phyloP scores from a whole-genome alignment of 2,888 invertebrate species.

The Brachylomia viminalis region DNA sequence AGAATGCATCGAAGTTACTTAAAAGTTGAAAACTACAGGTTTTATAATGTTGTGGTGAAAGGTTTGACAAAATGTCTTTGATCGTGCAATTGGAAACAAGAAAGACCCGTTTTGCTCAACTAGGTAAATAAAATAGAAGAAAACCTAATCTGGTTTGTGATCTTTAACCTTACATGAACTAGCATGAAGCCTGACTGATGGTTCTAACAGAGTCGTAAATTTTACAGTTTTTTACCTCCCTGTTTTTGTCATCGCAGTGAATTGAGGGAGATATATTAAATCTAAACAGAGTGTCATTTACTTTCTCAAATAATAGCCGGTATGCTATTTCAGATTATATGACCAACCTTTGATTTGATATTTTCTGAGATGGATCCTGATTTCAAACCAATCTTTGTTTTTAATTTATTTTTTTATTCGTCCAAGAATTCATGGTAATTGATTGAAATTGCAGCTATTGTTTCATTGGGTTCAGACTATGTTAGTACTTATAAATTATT shows the following conservation, averaged over 20 bases:
- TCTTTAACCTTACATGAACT: constrained; percentile 19
- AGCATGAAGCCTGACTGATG: too few species aligned
- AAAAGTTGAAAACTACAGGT: not conserved
- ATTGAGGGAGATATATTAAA: not conserved
- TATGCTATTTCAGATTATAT: not conserved
- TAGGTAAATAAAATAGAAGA: not conserved
- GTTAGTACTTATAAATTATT: not conserved
- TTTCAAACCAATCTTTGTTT: too few species aligned
- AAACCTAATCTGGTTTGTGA: constrained; percentile 11
- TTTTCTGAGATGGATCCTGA: not conserved
- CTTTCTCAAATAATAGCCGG: not conserved
- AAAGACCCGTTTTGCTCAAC: not conserved
- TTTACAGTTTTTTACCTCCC: not conserved
- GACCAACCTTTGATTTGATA: not conserved
- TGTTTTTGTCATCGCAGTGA: not conserved
- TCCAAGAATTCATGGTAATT: too few species aligned
- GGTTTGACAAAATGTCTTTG: not conserved
- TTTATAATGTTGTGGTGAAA: not conserved
- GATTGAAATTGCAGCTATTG: not conserved
- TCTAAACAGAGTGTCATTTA: not conserved
- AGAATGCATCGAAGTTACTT: not conserved
- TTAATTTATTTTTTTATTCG: too few species aligned
- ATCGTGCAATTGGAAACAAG: not conserved
- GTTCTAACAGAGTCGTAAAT: constrained; percentile 1
- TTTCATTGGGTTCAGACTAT: not conserved